A percentile compares a stretch with the other conserved stretches of the same genome.
These are phyloP conservation scores for Passer domesticus DNA, from an alignment of 2,113 vertebrate species.

Conservation along the genomic window DNA sequence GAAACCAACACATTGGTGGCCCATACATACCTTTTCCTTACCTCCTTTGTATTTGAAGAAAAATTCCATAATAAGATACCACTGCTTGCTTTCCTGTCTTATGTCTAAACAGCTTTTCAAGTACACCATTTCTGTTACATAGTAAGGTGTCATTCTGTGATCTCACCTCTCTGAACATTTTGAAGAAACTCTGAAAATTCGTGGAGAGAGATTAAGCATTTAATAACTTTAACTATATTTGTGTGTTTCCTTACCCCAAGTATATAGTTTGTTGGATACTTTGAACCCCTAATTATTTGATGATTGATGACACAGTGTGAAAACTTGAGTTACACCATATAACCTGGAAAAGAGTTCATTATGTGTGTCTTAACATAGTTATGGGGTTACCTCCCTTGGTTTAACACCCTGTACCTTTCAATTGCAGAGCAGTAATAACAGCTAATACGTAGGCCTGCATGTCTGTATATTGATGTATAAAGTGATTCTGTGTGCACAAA, in stretches of 20 bases:
- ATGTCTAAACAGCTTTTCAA: background rate
- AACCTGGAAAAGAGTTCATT: background rate
- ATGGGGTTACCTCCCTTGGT: background rate
- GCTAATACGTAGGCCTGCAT: background rate
- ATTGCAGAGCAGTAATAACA: background rate
- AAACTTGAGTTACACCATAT: background rate
- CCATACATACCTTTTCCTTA: background rate
- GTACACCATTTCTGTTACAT: background rate
- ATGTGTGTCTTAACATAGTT: background rate
- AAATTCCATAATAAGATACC: background rate
- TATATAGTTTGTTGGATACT: background rate
- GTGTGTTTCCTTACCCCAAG: background rate
- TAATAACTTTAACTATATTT: background rate
- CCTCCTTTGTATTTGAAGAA: background rate
- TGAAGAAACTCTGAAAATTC: background rate
- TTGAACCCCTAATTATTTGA: background rate
- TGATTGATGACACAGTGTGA: accelerated
- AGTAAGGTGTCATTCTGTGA: background rate
- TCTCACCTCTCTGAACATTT: background rate
- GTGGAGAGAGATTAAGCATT: background rate
- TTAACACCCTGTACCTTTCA: background rate
- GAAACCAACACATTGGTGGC: background rate
- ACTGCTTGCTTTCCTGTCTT: background rate
- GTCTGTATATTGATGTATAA: background rate
- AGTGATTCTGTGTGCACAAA: background rate